Evolutionary conservation across 2,888 invertebrate species (phyloP), one percentile per base, ranked within the genome.

Genomic region (Furcula furcula): DNA sequence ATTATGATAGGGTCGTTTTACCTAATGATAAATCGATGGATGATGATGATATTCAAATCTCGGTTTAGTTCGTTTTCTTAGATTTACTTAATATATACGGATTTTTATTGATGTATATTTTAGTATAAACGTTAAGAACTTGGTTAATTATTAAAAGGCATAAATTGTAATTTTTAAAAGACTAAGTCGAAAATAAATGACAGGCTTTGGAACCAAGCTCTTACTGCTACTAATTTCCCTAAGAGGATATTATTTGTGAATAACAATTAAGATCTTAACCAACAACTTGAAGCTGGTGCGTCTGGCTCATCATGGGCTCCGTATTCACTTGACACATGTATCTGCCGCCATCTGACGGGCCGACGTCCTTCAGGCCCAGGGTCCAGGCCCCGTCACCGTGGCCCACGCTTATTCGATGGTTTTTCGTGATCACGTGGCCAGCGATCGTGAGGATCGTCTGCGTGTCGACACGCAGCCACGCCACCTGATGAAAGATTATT

Each of bases 401-500:
- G 42, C 92, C 92, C 55, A 96, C 93, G 56, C 92, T 93, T 72
- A 96, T 94, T 54, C 96, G 91, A 79, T 96, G 95, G 86, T 96
- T 96, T 86, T 96, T 95, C 38, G 96, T 96, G 76, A 96, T 96
- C 71, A 96, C 95, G 87, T 96, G 95, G 61, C 92, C 94, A 46
- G 95, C 95, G 64, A 97, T 96, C 25, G 96, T 96, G 56, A 97
- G 90, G 61, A 97, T 95, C 5, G 96, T 96, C 77, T 97, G 96
- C 20, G 96, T 96, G 88, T 96, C 96, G 34, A 96, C 96, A 46
- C 95, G 92, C 37, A 96, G 90, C 96, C 96, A 97, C 66, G 96
- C 96, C 65, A 96, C 95, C 96, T 97, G 84, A 0, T 7, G 13
- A 7, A 22, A 10, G 3, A 21, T 3, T 15, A 35, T n/a, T n/a